Evolutionary conservation across 2,888 invertebrate species (phyloP), one percentile per base, ranked within the genome.

Genomic region (Dendrolimus houi): DNA sequence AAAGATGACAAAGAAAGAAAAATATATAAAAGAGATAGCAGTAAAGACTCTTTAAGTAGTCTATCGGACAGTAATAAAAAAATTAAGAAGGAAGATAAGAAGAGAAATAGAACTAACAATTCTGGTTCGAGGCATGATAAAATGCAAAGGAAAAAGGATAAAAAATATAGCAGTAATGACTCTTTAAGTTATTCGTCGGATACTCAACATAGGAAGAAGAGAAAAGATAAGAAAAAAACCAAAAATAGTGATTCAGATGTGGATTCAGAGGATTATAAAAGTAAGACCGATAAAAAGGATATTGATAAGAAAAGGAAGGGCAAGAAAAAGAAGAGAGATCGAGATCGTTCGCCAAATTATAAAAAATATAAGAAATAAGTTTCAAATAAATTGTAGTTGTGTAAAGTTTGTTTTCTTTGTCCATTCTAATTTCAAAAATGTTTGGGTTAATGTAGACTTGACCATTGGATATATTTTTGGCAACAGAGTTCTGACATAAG

Each of bases 261-360:
- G 0, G 81, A 81, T 62, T 85, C 85, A 67, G 92, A 92, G 63
- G 91, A 86, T 64, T 92, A 91, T 66, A 92, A 91, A 67, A 92
- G 92, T 64, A 84, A 92, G 59, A 93, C 9, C 47, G 83, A 76
- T 0, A 82, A 81, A 62, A 85, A 85, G 67, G 92, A 92, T 64
- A 92, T 87, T 64, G 92, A 91, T 66, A 92, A 91, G 67, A 92
- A 92, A 64, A 84, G 92, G 59, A 93, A 92, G 68, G 92, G 92
- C 2, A 91, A 91, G 61, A 92, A 92, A 71, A 92, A 86, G 76
- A 88, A 82, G 64, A 81, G 87, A 59, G 90, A 92, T 59, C 83
- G 90, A 65, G 92, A 89, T 70, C 85, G 92, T 13, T 91, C 91
- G 1, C 85, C 88, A 14, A 88, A 92, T 64, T 87, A 86, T 70